Conservation (phyloP, 2,113 vertebrate genomes). For the Apus apus region DNA sequence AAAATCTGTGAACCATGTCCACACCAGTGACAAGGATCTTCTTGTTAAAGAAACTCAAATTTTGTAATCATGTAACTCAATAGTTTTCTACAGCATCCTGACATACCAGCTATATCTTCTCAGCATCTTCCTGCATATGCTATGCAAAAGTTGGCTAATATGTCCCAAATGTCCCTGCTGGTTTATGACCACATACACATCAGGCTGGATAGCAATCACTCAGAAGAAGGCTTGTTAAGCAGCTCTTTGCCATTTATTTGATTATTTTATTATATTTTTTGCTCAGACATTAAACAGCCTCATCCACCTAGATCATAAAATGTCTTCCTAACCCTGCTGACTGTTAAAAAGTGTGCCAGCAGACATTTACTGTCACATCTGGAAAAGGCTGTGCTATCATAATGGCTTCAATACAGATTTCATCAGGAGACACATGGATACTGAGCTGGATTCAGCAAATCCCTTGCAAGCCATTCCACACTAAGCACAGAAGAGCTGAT, state of each 20-base stretch:
- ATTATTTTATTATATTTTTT: not conserved
- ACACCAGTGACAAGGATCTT: not conserved
- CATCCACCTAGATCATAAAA: conserved; percentile 29
- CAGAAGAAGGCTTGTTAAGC: not conserved
- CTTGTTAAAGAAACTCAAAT: not conserved
- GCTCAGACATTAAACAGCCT: conserved; percentile 32
- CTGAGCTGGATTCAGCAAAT: not conserved
- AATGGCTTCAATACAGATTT: conserved; percentile 10
- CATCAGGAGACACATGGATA: not conserved
- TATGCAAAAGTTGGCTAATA: conserved; percentile 22
- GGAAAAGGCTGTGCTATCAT: not conserved
- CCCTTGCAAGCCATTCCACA: not conserved
- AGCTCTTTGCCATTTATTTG: not conserved
- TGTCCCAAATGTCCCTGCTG: conserved; percentile 7
- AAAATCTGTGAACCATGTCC: not conserved
- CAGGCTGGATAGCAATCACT: conserved; percentile 36
- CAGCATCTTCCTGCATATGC: conserved; percentile 1
- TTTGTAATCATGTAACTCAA: not conserved
- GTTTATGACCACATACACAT: conserved; percentile 21
- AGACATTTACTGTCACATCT: conserved; percentile 34
- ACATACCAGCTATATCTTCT: not conserved
- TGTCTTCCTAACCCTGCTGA: conserved; percentile 1
- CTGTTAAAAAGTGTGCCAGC: conserved; percentile 10
- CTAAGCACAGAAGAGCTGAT: not conserved
- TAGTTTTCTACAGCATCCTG: not conserved